phyloP scores from a whole-genome alignment of 2,888 invertebrate genomes.

The Heteromurus nitidus region DNA sequence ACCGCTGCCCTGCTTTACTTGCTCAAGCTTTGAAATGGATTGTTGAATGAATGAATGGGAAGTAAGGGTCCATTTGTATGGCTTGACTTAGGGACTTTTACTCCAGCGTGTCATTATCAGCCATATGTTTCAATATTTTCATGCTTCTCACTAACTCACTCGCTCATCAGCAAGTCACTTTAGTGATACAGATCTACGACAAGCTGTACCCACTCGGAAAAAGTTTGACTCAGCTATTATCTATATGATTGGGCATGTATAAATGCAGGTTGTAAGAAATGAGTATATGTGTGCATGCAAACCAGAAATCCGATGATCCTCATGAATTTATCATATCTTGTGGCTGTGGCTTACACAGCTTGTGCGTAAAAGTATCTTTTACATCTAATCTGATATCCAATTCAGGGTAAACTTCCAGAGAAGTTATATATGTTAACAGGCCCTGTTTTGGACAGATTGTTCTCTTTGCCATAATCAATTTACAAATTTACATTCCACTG shows the following conservation, averaged over 20 bases:
- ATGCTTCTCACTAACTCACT: constrained; percentile 33
- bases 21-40: neutral
- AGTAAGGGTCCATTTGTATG: constrained; percentile 60
- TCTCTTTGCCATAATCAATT: neutral
- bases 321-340: constrained; percentile 55
- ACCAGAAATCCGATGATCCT: constrained; percentile 63
- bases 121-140: constrained; percentile 62
- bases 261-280: constrained; percentile 36
- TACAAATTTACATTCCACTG: neutral
- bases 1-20: neutral
- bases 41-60: constrained; percentile 8
- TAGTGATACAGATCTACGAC: neutral
- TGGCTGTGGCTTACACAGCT: constrained; percentile 50
- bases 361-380: neutral
- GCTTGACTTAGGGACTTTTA: constrained; percentile 64
- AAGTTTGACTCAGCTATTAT: constrained; percentile 1
- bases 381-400: constrained; percentile 7
- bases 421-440: too few relatives aligned
- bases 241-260: too few relatives aligned
- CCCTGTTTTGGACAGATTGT: too few relatives aligned
- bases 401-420: too few relatives aligned
- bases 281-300: constrained; percentile 47
- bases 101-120: constrained; percentile 61
- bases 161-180: neutral
- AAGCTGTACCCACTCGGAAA: neutral